Percentiles rank a stretch among this genome's conserved stretches.
Conservation (phyloP, 2,888 invertebrate species). For the Alitta virens region DNA sequence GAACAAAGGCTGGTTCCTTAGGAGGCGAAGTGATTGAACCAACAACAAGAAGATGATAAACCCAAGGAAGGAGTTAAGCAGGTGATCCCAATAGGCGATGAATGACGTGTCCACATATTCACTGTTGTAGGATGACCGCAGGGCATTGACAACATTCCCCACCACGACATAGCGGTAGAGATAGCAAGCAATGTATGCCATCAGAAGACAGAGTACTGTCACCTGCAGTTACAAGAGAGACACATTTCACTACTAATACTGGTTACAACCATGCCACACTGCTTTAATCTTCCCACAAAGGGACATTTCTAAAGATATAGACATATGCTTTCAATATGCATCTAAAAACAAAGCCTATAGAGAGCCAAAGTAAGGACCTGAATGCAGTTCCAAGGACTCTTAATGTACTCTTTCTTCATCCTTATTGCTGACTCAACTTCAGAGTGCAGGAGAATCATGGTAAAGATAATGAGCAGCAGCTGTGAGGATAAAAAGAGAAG, state of each 20-base stretch:
- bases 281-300: too few species aligned
- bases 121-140: constrained; percentile 48
- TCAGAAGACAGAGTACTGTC: constrained; percentile 3
- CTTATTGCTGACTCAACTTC: constrained; percentile 33
- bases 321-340: too few species aligned
- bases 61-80: constrained; percentile 38
- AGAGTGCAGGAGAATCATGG: constrained; percentile 37
- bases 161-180: constrained; percentile 51
- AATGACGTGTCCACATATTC: constrained; percentile 48
- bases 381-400: constrained; percentile 44
- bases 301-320: too few species aligned
- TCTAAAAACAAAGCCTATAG: too few species aligned
- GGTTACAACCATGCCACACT: too few species aligned
- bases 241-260: too few species aligned
- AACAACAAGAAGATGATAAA: constrained; percentile 41
- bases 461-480: constrained; percentile 47
- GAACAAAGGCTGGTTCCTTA: constrained; percentile 43
- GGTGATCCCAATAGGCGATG: constrained; percentile 46
- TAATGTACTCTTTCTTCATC: constrained; percentile 35
- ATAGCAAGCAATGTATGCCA: constrained; percentile 40
- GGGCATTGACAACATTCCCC: constrained; percentile 38
- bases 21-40: constrained; percentile 38
- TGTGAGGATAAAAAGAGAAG: constrained; percentile 24
- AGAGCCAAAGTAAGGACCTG: constrained; percentile 33
- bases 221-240: constrained; percentile 4